Evolutionary conservation across 2,888 invertebrate species (phyloP), one percentile per base, ranked within the genome.

Genomic region (Drosophila diplacantha): DNA sequence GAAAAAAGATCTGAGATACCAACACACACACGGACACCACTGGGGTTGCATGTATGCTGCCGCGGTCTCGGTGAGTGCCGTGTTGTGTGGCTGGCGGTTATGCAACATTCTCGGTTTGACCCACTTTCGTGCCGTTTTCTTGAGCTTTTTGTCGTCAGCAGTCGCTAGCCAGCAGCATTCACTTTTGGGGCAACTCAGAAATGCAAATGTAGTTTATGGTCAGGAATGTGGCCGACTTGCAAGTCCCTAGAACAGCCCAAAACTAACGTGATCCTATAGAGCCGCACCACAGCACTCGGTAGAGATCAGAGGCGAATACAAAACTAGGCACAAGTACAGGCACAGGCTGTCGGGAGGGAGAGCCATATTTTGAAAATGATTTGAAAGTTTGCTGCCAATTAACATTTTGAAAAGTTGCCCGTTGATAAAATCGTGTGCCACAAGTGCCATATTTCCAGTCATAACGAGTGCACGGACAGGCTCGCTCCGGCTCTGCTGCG

Each of bases 41-140:
- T 43, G 56, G 44, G 50, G 57, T 61, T 52, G 39, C 47, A 55
- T 55, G 63, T 41, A 47, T 63, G 61, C 60, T 24, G 24, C 51
- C 20, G 26, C 20, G n/a, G 31, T 20, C 55, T 47, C 66, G 70
- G 74, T 69, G 77, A 80, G 81, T 76, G 77, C 67, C 63, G 77
- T 67, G 72, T 26, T 41, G 41, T 50, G 38, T 65, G 32, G 44
- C 37, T 37, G 35, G 43, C 18, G 57, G 44, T 79, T 79, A 79
- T 79, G 78, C 78, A 79, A 80, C 82, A 80, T 83, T 81, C 84
- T 83, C 80, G 69, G 80, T 74, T 79, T 80, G 80, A 82, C 80
- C 84, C 60, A 80, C 82, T 80, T 80, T 81, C 60, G 51, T 53
- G 60, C 50, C 34, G 53, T 58, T 69, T 57, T 68, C 64, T 75